Conservation (phyloP, 2,797 vertebrate species). For the Odontamblyopus rebecca region DNA sequence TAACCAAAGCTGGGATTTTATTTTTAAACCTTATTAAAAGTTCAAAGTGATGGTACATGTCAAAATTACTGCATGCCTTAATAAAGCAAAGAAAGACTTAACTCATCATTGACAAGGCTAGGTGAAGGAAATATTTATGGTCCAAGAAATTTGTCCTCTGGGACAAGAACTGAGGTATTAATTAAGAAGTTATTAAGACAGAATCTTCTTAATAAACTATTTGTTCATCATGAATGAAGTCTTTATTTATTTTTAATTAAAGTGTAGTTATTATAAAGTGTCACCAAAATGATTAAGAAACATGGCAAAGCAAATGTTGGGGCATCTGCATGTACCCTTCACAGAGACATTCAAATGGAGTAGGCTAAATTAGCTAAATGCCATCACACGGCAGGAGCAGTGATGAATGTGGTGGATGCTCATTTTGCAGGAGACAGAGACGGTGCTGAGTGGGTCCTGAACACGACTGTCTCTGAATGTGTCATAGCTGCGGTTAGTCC, state of each 20-base stretch:
- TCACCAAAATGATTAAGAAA: too few relatives aligned
- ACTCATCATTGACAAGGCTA: too few relatives aligned
- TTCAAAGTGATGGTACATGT: neutral
- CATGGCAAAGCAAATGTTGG: neutral
- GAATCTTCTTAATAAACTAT: too few relatives aligned
- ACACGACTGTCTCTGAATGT: constrained; percentile 55
- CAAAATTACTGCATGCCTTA: too few relatives aligned
- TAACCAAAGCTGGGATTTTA: constrained; percentile 29
- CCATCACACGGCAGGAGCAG: constrained; percentile 2
- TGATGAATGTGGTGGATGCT: constrained; percentile 33
- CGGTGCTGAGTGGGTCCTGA: constrained; percentile 49
- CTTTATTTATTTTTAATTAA: too few relatives aligned
- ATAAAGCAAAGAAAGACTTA: too few relatives aligned
- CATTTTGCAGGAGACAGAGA: constrained; percentile 42
- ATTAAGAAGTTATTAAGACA: too few relatives aligned
- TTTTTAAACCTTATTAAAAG: constrained; percentile 15
- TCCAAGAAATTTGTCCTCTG: too few relatives aligned
- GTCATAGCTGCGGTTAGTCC: constrained; percentile 66
- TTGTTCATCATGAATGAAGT: too few relatives aligned
- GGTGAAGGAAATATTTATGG: too few relatives aligned
- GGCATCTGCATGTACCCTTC: constrained; percentile 4
- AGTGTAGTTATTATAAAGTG: too few relatives aligned
- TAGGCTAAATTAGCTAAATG: constrained; percentile 16
- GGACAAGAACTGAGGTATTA: too few relatives aligned
- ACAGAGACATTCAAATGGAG: neutral